Evolutionary conservation across 2,113 vertebrate species (phyloP), one percentile per base, ranked within the genome.

Genomic region (Triplophysa tibetana): DNA sequence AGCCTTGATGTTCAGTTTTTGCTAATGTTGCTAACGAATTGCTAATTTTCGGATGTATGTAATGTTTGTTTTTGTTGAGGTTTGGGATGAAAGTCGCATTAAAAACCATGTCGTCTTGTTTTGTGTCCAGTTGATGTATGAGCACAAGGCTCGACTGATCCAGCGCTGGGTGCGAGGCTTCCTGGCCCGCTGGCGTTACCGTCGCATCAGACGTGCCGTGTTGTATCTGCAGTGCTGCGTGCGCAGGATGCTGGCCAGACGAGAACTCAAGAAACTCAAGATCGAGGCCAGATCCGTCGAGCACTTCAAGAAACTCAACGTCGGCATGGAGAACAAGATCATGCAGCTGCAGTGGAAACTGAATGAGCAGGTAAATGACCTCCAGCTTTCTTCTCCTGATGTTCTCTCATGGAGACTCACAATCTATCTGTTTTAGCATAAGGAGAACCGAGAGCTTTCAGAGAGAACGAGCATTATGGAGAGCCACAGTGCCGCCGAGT

Each of bases 271-370:
- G 93, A 95, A 93, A 73, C 91, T 98, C 67, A 96, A 96, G 90
- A 95, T 96, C 1, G 96, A 99, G 86, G 98, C 98, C 0, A 95
- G 96, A 48, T 98, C 98, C 0, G 97, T 98, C 21, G 96, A 96
- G 64, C 97, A 95, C 89, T 96, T 94, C 83, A 99, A 96, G 90
- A 97, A 95, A 70, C 97, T 99, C 60, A 96, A 96, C 75, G 79
- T 96, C 0, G 98, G 97, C 81, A 93, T 99, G 94, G 98, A 99
- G 90, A 98, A 99, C 88, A 99, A 99, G 90, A 97, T 99, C 85
- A 92, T 99, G 93, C 96, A 99, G 88, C 90, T 99, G 74, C 98
- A 99, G 85, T 90, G 94, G 65, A 99, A 96, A 89, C 92, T 99
- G 6, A 95, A 98, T 7, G 94, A 98, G 79, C 97, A 99, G 96